Conservation (phyloP, 2,113 vertebrate species). For the Delphinus delphis region DNA sequence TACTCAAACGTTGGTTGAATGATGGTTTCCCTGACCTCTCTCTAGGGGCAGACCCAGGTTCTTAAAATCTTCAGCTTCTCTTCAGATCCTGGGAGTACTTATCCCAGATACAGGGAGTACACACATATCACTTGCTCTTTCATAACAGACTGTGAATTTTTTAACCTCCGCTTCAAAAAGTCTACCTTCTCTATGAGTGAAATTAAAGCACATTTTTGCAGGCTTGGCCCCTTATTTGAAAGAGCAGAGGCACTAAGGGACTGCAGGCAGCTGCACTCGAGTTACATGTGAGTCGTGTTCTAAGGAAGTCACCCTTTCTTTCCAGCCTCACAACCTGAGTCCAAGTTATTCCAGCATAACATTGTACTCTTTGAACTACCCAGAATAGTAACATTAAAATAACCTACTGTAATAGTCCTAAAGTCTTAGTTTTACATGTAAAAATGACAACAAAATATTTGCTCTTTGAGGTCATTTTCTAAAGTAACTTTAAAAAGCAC, state of each 20-base stretch:
- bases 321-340: background rate
- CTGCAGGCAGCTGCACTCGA: background rate
- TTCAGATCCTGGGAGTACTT: background rate
- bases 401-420: background rate
- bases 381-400: background rate
- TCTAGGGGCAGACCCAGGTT: background rate
- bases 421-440: background rate
- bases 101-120: background rate
- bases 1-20: background rate
- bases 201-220: background rate
- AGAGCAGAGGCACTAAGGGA: background rate
- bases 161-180: background rate
- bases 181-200: background rate
- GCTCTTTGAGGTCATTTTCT: background rate
- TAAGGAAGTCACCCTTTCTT: background rate
- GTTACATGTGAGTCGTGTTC: background rate
- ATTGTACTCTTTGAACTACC: background rate
- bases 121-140: background rate
- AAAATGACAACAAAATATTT: constrained; percentile 9
- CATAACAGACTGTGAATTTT: background rate
- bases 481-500: background rate
- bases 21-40: background rate
- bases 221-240: background rate
- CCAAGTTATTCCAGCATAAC: background rate
- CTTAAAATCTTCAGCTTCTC: background rate